These are phyloP conservation scores for Eudyptes chrysolophus DNA, from an alignment of 2,113 vertebrate genomes.

Conservation along the genomic window DNA sequence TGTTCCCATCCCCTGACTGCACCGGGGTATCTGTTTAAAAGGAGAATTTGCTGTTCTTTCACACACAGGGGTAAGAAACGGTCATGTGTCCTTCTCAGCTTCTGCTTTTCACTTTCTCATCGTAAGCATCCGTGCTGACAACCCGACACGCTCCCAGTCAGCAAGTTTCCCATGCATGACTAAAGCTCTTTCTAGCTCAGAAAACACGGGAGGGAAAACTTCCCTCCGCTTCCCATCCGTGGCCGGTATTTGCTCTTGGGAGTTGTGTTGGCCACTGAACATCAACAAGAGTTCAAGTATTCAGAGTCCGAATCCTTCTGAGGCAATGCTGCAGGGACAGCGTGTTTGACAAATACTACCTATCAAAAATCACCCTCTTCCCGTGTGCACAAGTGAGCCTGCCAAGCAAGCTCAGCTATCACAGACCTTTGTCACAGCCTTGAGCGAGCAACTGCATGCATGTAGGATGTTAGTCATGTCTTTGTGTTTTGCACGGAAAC, in stretches of 20 bases:
- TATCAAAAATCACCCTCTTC: background rate
- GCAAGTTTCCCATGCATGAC: background rate
- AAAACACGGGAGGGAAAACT: background rate
- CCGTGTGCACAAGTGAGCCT: accelerated
- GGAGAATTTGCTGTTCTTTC: background rate
- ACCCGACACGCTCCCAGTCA: background rate
- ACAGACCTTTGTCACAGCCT: background rate
- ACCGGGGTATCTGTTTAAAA: accelerated
- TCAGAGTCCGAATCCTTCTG: background rate
- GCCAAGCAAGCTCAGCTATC: background rate
- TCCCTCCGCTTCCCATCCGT: background rate
- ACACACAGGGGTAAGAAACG: background rate
- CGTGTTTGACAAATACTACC: background rate
- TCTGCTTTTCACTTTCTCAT: background rate
- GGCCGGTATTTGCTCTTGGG: background rate
- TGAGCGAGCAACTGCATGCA: background rate
- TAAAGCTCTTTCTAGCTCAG: background rate
- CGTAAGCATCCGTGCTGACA: accelerated
- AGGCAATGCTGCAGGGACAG: background rate
- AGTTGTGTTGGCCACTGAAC: background rate
- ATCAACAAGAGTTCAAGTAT: background rate
- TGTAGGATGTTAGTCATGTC: background rate
- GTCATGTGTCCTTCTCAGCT: background rate
- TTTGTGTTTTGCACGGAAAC: background rate
- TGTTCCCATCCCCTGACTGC: background rate